Percentiles rank a stretch among this genome's conserved stretches.
phyloP scores from a whole-genome alignment of 2,888 invertebrate species.

The Exephanes ischioxanthus region DNA sequence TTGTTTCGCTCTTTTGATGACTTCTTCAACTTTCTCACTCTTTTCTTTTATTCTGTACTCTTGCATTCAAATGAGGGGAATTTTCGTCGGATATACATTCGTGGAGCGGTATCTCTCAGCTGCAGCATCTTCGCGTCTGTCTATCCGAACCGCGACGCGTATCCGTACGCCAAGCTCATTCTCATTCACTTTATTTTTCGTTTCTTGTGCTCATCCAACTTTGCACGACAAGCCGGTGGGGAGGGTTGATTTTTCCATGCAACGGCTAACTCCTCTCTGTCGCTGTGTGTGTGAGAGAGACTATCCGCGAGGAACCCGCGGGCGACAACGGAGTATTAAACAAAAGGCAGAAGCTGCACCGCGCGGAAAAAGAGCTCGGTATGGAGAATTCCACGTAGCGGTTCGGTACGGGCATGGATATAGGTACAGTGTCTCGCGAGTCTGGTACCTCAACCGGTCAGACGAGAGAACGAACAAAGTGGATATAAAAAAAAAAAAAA shows the following conservation, averaged over 20 bases:
- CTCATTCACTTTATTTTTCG: slow-evolving; percentile 22
- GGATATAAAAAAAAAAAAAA: slow-evolving; percentile 34
- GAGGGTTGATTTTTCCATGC: slow-evolving; percentile 4
- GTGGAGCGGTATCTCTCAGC: neutral
- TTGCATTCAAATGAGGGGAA: neutral
- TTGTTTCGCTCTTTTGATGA: neutral
- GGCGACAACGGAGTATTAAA: slow-evolving; percentile 37
- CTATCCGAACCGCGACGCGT: neutral
- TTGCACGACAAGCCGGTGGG: neutral
- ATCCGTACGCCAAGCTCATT: neutral
- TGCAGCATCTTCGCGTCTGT: neutral
- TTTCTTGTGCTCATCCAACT: slow-evolving; percentile 25
- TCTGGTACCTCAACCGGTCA: slow-evolving; percentile 8
- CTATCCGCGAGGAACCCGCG: slow-evolving; percentile 17
- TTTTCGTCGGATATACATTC: neutral
- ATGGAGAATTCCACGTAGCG: neutral
- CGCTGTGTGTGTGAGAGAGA: neutral
- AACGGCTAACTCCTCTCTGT: neutral
- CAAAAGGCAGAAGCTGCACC: slow-evolving; percentile 35
- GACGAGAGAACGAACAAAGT: slow-evolving; percentile 36
- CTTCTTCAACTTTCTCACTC: neutral
- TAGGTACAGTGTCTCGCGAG: neutral
- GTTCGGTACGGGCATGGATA: neutral
- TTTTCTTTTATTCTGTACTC: slow-evolving; percentile 1
- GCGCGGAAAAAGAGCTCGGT: neutral